phyloP scores from a whole-genome alignment of 2,113 vertebrate species.

The Elaphurus davidianus region DNA sequence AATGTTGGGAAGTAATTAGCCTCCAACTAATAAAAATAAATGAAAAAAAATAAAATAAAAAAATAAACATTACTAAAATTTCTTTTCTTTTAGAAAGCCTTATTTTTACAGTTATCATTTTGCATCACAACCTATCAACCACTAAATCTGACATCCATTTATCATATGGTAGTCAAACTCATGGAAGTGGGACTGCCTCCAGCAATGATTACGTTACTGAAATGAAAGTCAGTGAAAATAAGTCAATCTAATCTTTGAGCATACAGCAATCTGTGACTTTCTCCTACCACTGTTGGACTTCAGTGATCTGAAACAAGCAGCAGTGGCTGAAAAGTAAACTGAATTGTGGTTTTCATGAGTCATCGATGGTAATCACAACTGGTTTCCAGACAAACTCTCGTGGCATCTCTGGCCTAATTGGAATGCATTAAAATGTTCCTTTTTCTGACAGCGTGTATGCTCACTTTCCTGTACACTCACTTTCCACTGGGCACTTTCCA shows the following conservation, averaged over 20 bases:
- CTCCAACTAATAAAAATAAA: too few relatives aligned
- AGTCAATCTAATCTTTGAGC: neutral
- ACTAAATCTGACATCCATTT: neutral
- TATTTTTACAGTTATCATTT: neutral
- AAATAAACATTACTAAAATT: neutral
- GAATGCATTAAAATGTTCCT: neutral
- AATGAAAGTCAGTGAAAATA: neutral
- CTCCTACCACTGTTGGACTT: neutral
- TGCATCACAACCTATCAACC: neutral
- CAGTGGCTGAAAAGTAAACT: neutral
- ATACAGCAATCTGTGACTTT: neutral
- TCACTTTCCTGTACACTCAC: neutral
- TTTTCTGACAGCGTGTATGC: neutral
- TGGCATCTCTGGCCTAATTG: neutral
- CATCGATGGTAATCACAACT: neutral
- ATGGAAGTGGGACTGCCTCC: neutral
- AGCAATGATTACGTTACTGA: neutral
- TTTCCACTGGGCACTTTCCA: conserved; percentile 35
- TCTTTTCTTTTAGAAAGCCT: neutral
- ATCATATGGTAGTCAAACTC: neutral
- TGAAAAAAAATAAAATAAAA: too few relatives aligned
- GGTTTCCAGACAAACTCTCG: neutral
- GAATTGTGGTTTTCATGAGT: conserved; percentile 8
- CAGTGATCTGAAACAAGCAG: neutral
- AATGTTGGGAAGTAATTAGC: too few relatives aligned